phyloP scores from a whole-genome alignment of 1,140 invertebrate genomes.

The Centruroides sculpturatus region DNA sequence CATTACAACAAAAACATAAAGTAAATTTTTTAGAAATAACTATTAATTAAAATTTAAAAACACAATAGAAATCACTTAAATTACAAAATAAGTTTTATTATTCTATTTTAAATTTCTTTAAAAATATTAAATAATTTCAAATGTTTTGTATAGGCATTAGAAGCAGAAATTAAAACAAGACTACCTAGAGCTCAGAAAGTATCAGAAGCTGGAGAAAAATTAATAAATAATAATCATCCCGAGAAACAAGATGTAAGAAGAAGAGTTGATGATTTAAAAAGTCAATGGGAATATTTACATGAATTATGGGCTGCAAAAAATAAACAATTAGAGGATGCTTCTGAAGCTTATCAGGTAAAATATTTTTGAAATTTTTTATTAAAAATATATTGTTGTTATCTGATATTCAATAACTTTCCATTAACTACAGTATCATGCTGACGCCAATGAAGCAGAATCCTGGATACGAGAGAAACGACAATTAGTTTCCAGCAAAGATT shows the following conservation, averaged over 20 bases:
- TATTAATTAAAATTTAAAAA: too few species aligned
- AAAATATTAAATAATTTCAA: too few species aligned
- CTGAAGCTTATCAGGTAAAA: slow-evolving; percentile 70
- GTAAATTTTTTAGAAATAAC: slow-evolving; percentile 28
- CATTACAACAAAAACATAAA: slow-evolving; percentile 88
- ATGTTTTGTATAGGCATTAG: slow-evolving; percentile 37
- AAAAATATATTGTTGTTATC: not conserved
- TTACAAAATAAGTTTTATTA: too few species aligned
- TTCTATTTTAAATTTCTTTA: too few species aligned
- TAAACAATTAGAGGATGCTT: slow-evolving; percentile 80
- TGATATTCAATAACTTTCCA: not conserved
- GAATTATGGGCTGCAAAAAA: slow-evolving; percentile 66
- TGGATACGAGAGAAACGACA: slow-evolving; percentile 91
- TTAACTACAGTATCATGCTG: slow-evolving; percentile 37
- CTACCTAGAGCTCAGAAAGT: slow-evolving; percentile 63
- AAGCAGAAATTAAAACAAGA: slow-evolving; percentile 81
- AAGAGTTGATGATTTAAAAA: slow-evolving; percentile 57
- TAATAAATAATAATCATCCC: slow-evolving; percentile 39
- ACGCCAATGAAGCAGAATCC: slow-evolving; percentile 94
- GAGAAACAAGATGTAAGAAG: slow-evolving; percentile 22
- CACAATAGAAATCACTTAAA: too few species aligned
- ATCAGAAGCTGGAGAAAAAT: slow-evolving; percentile 48
- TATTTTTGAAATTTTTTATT: not conserved
- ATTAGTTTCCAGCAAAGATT: slow-evolving; percentile 70
- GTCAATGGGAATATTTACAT: slow-evolving; percentile 59